Evolutionary conservation across 2,113 vertebrate species (phyloP), one percentile per base, ranked within the genome.

Genomic region (Tachysurus fulvidraco): DNA sequence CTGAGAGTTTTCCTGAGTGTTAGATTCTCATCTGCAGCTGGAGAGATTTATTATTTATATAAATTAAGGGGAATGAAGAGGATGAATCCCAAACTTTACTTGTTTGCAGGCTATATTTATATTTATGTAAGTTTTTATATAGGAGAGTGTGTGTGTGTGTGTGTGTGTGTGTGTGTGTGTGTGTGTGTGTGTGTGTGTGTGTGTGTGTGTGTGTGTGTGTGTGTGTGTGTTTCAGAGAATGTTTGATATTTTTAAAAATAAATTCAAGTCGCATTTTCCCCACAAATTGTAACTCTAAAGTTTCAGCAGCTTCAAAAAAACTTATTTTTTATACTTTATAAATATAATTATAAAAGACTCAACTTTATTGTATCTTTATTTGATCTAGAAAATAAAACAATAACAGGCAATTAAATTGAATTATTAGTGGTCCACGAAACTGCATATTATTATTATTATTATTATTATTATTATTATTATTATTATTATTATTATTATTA

Each of bases 1-100:
- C 89, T 90, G 76, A 92, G 91, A n/a, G 28, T 79, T 79, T 28
- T 36, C n/a, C 50, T 91, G 89, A 91, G 55, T 89, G 94, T 94
- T 93, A 94, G 59, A 90, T 93, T 88, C 80, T 87, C 78, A 90
- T 91, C 84, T 78, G 81, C 80, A 79, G 64, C 89, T 2, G 2
- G 2, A 36, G 36, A 36, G 91, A 73, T 89, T 91, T 76, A 86
- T 87, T 89, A 73, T 83, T 84, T 73, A 88, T 83, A 83, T 60
- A 92, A 90, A 93, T 88, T 89, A 78, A 85, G 9, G 84, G 50
- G 30, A 54, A 23, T 21, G 19, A 14, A 12, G 23, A 30, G 5
- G 25, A 78, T 17, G 28, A 19, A 28, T n/a, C 74, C 25, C 25
- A 77, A 78, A 30, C 76, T 81, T 87, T 59, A 85, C 41, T 62